Base-by-base conservation (phyloP, 2,888 invertebrate species). In the Cataglyphis altisquamis region DNA sequence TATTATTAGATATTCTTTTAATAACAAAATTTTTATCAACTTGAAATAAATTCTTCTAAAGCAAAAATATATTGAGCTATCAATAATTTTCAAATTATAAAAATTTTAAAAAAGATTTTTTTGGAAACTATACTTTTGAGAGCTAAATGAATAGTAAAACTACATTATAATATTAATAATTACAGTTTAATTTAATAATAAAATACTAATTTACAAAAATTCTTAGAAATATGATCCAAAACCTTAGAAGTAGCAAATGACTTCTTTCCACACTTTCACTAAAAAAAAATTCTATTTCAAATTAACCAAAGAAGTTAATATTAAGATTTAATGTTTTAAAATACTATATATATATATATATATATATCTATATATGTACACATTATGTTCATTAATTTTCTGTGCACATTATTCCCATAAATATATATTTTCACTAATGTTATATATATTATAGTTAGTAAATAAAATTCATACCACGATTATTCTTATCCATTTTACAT, bases 401-500 rank as follows among this genome's bases (percentile, higher is more conserved):
- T 5, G 36, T 39, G 18, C 39, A 45, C 15, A 52, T 52, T 52
- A 48, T 48, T 52, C 12, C n/a, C 8, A n/a, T 52, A 6, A 52
- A 52, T 52, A 52, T 52, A 52, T 52, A 52, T 52, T 52, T 8
- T n/a, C 5, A 15, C 18, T 45, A 45, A 45, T 12, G 10, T 21
- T 12, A 8, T 18, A 15, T 45, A n/a, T 8, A n/a, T 9, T 62
- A 8, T n/a, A 83, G 8, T 39, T 72, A 3, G 63, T 70, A 25
- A 48, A 60, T 5, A 12, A 21, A 3, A 68, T 73, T 70, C 52
- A 81, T 92, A 95, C 95, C 94, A 84, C 96, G 96, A 92, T 96
- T 97, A 92, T 96, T 97, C 94, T 97, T 97, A 92, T 98, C 98
- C 93, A 98, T 96, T 95, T 98, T 98, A 93, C 96, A 96, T 0